Base-by-base conservation (phyloP, 2,888 invertebrate genomes). In the Lasius fuliginosus region DNA sequence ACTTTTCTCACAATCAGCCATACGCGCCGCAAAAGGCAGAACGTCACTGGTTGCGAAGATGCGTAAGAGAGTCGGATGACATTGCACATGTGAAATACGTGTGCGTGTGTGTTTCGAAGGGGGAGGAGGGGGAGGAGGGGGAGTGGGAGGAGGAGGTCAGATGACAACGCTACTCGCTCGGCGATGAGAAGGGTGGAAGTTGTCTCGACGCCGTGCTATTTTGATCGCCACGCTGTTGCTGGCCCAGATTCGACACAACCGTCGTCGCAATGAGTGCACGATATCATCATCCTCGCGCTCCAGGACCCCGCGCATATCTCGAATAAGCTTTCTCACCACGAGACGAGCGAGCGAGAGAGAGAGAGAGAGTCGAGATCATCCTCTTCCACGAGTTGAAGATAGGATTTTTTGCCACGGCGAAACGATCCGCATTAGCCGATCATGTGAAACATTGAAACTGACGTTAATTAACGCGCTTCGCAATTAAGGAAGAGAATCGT, bases 181-280 rank as follows among this genome's bases (percentile, higher is more conserved):
- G 33, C 53, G 83, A 12, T 23, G 73, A 71, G 60, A 64, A 67
- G 79, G 81, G 85, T 85, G 53, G 79, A 82, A 86, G 88, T 84
- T 85, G 90, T 92, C 92, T 91, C 91, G 93, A 85, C 91, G 87
- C 87, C 90, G 91, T 91, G 92, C 94, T 94, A 94, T 94, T 94
- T 94, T 91, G 90, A 93, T 91, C 93, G 88, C 83, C 90, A 91
- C 91, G 90, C 86, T 86, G 91, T 88, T 87, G 90, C 91, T 94
- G 93, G 93, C 94, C 94, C 94, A 94, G 93, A 94, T 94, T 93
- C 92, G 91, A 88, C 84, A 86, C 91, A 92, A 93, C 90, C n/a
- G 23, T 62, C 92, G 92, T 90, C 92, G 88, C 86, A 64, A 85
- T 86, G 89, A 76, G 86, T 88, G 87, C 89, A 90, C 64, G 91